Evolutionary conservation across 92 coral and sea anemone genomes (phyloP), one percentile per base, ranked within the genome.

Genomic region (Palythoa heliodiscus): DNA sequence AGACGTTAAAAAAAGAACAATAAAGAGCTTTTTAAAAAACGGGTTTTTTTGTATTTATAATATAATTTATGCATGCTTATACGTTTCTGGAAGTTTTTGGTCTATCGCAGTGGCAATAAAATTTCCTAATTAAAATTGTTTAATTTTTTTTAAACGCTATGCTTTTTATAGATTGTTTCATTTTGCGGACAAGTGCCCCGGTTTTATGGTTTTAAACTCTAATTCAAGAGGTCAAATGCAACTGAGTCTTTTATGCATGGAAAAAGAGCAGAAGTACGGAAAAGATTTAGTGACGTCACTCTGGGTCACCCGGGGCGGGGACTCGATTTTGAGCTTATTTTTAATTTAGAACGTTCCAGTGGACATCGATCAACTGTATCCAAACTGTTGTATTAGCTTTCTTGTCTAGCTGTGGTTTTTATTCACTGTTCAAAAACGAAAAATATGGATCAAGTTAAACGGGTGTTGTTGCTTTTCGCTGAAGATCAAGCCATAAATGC

Each of bases 401-500:
- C 58, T 75, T 50, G 60, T 4, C 11, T 17, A 40, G 54, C 7
- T 72, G 47, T 24, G 19, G 25, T 20, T 14, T 20, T 22, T 2
- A 13, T 4, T 58, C 12, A n/a, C 1, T 63, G 8, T 23, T 63
- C 2, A 19, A 19, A 3, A n/a, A 63, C 11, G 24, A n/a, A 22
- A n/a, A n/a, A 22, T 1, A 35, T 57, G 52, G 48, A 53, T 52
- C 29, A 25, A 6, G 74, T 87, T 23, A 93, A 91, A 73, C 89
- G 91, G 39, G 90, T 77, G 19, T 55, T 93, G 25, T 89, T 93
- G 9, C 91, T 93, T 14, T 93, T 86, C 48, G 90, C 91, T 9
- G 89, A 93, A 72, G 94, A 93, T 35, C 92, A 91, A 52, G 86
- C 78, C 60, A 86, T 77, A 70, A 91, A 88, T 74, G 87, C 89